These are phyloP conservation scores for Tetraodon nigroviridis DNA, from an alignment of 2,113 vertebrate species.

Conservation along the genomic window DNA sequence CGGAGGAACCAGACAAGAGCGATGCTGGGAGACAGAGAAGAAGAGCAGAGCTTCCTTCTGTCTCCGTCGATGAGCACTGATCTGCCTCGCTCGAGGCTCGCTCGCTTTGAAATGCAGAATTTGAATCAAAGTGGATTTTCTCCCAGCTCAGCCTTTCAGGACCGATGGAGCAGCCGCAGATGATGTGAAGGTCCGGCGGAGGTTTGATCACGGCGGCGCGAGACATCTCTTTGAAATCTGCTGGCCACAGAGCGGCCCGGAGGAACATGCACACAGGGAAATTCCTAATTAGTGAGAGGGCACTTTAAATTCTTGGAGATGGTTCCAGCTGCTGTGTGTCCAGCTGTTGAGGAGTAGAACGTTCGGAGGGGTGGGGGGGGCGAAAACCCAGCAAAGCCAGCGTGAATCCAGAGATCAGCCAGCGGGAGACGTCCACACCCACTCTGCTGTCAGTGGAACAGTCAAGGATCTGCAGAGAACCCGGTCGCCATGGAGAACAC, in stretches of 20 bases:
- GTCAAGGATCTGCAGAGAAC: no score
- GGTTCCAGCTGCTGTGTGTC: slow-evolving; percentile 13
- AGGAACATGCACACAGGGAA: slow-evolving; percentile 4
- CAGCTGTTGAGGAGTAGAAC: slow-evolving; percentile 2
- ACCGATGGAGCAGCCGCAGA: background rate
- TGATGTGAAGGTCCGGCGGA: background rate
- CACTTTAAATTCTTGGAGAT: slow-evolving; percentile 17
- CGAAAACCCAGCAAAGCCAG: no score
- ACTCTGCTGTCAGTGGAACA: no score
- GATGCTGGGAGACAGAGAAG: no score
- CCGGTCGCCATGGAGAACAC: no score
- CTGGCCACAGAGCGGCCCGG: background rate
- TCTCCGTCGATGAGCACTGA: slow-evolving; percentile 6
- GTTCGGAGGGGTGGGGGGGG: no score
- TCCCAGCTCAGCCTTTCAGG: slow-evolving; percentile 3
- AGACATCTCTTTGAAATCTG: slow-evolving; percentile 14
- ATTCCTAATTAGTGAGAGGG: slow-evolving; percentile 16
- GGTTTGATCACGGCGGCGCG: slow-evolving; percentile 8
- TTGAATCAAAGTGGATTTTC: slow-evolving; percentile 38
- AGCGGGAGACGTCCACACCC: no score
- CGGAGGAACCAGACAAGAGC: background rate
- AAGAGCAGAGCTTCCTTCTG: background rate
- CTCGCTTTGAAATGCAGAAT: slow-evolving; percentile 48
- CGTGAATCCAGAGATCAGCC: no score
- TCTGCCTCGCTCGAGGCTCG: slow-evolving; percentile 4